These are phyloP conservation scores for Eumeta japonica DNA, from an alignment of 1,140 invertebrate species.

Conservation along the genomic window DNA sequence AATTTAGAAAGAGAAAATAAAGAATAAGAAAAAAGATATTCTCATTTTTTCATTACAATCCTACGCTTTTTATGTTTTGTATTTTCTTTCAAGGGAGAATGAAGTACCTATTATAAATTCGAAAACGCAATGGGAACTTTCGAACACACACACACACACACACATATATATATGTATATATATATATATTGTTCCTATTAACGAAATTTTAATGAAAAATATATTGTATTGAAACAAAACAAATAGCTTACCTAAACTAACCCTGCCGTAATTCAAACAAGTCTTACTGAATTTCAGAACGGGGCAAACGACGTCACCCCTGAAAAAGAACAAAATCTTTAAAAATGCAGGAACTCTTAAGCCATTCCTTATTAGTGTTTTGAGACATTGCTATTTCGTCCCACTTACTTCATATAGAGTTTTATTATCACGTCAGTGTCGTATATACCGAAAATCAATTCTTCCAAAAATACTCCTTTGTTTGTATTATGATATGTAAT, in stretches of 20 bases:
- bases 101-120: no score
- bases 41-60: not conserved
- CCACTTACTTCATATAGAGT: constrained; percentile 42
- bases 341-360: not conserved
- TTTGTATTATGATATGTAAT: constrained; percentile 44
- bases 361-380: not conserved
- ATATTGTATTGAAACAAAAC: constrained; percentile 6
- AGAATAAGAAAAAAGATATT: not conserved
- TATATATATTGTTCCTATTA: not conserved
- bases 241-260: constrained; percentile 34
- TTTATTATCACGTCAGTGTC: constrained; percentile 36
- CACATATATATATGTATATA: not conserved
- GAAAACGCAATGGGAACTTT: no score
- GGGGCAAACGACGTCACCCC: constrained; percentile 43
- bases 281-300: constrained; percentile 39
- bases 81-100: no score
- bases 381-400: no score
- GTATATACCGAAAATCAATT: constrained; percentile 37
- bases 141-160: not conserved
- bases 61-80: not conserved
- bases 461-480: constrained; percentile 48
- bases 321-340: constrained; percentile 17
- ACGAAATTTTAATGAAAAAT: constrained; percentile 3
- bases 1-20: no score
- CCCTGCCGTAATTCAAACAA: constrained; percentile 38